Percentiles rank a stretch among this genome's conserved stretches.
Evolutionary conservation across 2,113 vertebrate species (phyloP).

Genomic region (Nipponia nippon): DNA sequence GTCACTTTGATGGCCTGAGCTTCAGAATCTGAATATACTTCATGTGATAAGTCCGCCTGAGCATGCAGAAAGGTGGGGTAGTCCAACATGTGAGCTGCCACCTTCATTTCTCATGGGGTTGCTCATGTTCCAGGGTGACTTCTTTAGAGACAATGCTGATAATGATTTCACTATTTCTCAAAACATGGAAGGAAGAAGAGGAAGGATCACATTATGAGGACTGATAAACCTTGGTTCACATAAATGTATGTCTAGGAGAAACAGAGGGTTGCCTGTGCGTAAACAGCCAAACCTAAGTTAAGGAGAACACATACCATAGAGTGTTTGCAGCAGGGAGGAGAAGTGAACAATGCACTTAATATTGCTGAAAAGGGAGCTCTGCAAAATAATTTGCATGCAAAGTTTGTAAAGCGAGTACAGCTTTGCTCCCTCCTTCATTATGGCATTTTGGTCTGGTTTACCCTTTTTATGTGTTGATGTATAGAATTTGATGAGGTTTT

Average conservation of each 20-base stretch:
- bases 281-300: background rate
- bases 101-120: background rate
- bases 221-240: background rate
- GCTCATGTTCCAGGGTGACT: background rate
- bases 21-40: background rate
- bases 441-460: background rate
- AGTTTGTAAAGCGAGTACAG: background rate
- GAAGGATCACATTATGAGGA: background rate
- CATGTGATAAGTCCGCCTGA: background rate
- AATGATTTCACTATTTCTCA: background rate
- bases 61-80: background rate
- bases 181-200: background rate
- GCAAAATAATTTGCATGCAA: background rate
- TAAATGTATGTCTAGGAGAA: background rate
- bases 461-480: background rate
- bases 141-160: background rate
- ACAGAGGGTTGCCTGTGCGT: background rate
- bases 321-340: background rate
- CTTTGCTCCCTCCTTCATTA: background rate
- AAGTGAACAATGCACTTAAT: background rate
- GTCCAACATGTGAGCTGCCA: background rate
- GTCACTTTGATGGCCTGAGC: background rate
- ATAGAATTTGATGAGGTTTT: accelerated
- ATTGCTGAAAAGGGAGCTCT: background rate
- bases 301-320: background rate